Evolutionary conservation across 2,888 invertebrate species (phyloP), one percentile per base, ranked within the genome.

Genomic region (Cheilosia variabilis): DNA sequence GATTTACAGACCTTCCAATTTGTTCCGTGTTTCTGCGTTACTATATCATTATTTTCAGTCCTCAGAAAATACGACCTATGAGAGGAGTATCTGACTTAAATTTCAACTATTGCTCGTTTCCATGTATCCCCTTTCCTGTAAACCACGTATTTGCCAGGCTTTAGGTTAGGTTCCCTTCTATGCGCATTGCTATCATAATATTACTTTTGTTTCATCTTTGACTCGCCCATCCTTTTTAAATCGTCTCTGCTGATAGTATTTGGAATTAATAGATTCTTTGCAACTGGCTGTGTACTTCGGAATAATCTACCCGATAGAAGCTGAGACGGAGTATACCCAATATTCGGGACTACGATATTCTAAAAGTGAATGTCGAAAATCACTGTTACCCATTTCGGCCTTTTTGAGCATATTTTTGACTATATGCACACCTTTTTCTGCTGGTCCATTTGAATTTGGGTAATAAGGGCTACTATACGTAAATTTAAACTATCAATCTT

Each of bases 381-480:
- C 22, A 2, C 1, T 24, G 1, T 27, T 55, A 9, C 71, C 58
- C 37, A 58, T 4, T 55, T 71, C 63, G 1, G 71, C 45, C 47
- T 79, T 71, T 60, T 53, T 71, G 15, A 79, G 57, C 65, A 65
- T 72, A 9, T 58, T 57, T 65, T 72, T 79, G 9, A 57, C 27
- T 31, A 79, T 57, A 1, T 72, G 72, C 0, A 79, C 72, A 17
- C 53, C 69, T 24, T 77, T 77, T 52, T 69, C 60, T 13, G 60
- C 68, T 31, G 66, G n/a, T 7, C 66, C 76, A 19, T 76, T 66
- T 2, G 66, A 76, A 13, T 65, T 50, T 58, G 66, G 66, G n/a
- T 66, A 66, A 41, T 58, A 66, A 22, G 75, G 65, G 17, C 75
- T 73, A 13, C 55, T 47, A 34, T 34, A 34, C 2, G 34, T 34